A percentile compares a stretch with the other conserved stretches of the same genome.
Conservation (phyloP, 2,888 invertebrate genomes). For the Lithophane semibrunnea region DNA sequence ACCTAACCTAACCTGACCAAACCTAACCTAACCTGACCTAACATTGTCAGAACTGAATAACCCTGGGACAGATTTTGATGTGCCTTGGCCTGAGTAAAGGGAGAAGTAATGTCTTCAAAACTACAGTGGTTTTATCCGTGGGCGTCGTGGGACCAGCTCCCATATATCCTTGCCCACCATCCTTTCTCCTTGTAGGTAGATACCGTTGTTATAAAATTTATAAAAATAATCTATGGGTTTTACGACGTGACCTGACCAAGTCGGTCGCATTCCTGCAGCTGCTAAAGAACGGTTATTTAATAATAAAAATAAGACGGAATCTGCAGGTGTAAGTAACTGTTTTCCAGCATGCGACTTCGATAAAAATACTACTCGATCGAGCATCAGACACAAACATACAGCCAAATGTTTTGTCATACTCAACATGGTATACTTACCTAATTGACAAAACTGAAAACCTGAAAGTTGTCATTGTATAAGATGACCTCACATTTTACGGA, state of each 20-base stretch:
- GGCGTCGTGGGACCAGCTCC: too few species aligned
- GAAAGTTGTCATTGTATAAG: too few species aligned
- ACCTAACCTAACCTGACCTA: too few species aligned
- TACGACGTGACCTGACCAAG: constrained; percentile 34
- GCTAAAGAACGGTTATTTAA: constrained; percentile 37
- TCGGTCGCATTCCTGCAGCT: constrained; percentile 37
- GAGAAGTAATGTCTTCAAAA: too few species aligned
- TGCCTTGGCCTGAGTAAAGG: too few species aligned
- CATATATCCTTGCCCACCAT: too few species aligned
- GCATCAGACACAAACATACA: not conserved
- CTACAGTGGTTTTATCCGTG: too few species aligned
- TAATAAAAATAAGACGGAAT: constrained; percentile 23
- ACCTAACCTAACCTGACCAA: too few species aligned
- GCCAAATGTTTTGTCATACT: not conserved
- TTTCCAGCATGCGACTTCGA: not conserved
- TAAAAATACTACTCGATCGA: constrained; percentile 5
- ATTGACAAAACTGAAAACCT: not conserved
- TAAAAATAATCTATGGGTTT: constrained; percentile 53
- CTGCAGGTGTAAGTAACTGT: constrained; percentile 42
- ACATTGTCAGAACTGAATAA: too few species aligned
- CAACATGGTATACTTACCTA: not conserved
- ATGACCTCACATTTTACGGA: too few species aligned
- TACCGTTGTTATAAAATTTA: constrained; percentile 51
- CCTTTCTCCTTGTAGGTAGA: constrained; percentile 41
- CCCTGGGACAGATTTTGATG: too few species aligned